Evolutionary conservation across 1,140 invertebrate genomes (phyloP), one percentile per base, ranked within the genome.

Genomic region (Drosophila kanapiae): DNA sequence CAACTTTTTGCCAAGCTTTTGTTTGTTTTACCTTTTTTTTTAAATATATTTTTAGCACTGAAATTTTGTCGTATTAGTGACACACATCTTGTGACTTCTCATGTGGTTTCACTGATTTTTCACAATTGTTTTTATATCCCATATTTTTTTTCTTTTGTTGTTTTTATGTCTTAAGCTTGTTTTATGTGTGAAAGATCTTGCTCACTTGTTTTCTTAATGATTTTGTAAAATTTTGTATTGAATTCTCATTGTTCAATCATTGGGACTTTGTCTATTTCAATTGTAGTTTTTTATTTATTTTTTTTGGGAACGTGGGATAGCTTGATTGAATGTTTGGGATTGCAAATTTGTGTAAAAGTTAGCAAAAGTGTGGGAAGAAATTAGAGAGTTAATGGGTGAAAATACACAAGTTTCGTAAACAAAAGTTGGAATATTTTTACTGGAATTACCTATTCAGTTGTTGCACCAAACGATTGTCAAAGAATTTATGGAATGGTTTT

Each of bases 241-340:
- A 71, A 70, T 71, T 70, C 65, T 65, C 70, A 74, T 82, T 79
- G 82, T 78, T 61, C 62, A 69, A 77, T 85, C 79, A 75, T 77
- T 56, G 45, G 53, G 64, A 75, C 23, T 38, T 77, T 71, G 63
- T 61, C 59, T 69, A 42, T 48, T 62, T 72, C 58, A 16, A 23
- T 75, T 67, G 40, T 38, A 18, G 1, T 16, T 27, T 16, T 18
- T 38, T n/a, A n/a, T n/a, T n/a, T n/a, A n/a, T n/a, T n/a, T 70
- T 84, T 86, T 81, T 60, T 54, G 51, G 83, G 82, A 87, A 86
- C 83, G 83, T 86, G 83, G 80, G 82, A 85, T 43, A 48, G 14
- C 49, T 62, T 13, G 37, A 45, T 31, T 1, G 23, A 48, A 57
- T 51, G 23, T 33, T 49, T n/a, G 35, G 10, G 29, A 45, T 49